Base-by-base conservation (phyloP, 2,113 vertebrate genomes). In the Chaetura pelagica region DNA sequence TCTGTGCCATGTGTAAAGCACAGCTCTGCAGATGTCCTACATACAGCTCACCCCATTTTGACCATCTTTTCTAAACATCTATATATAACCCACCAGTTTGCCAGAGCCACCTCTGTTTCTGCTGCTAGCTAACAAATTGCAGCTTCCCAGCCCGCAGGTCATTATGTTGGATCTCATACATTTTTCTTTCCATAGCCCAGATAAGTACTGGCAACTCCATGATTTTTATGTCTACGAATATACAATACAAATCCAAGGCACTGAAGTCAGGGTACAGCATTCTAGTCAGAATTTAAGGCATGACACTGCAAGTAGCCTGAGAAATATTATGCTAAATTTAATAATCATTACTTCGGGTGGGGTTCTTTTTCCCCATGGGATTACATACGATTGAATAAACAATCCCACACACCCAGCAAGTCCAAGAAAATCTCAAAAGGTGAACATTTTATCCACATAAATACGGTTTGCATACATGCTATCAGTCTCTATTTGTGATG, bases 311-410 rank as follows among this genome's bases (percentile, higher is more conserved):
- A 68, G n/a, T 19, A 79, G 40, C 8, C 32, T 86, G 21, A 74
- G 8, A 7, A 66, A 61, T 48, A 57, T 18, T 44, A 69, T 12
- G 10, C 32, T 74, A 71, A 30, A 79, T 64, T 68, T 77, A 59
- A 67, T 17, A 57, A 7, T 12, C 8, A 42, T 67, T 66, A 62
- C 3, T 34, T 68, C 57, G 34, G 24, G 18, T 49, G 10, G 5
- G 4, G 0, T 0, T 52, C 68, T 27, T 30, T 14, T 22, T 9
- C 14, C 12, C 18, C 20, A 12, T 4, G 55, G 38, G 24, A 35
- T 69, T 78, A 64, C 29, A 38, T 5, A 64, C 27, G n/a, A 85
- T 24, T 82, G 49, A 78, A 83, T 68, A 83, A 86, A 51, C 38
- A 79, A 48, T 74, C 38, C 18, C 21, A 38, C 23, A 72, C 7